Evolutionary conservation across 2,888 invertebrate genomes (phyloP).

Genomic region (Germaria angustata): DNA sequence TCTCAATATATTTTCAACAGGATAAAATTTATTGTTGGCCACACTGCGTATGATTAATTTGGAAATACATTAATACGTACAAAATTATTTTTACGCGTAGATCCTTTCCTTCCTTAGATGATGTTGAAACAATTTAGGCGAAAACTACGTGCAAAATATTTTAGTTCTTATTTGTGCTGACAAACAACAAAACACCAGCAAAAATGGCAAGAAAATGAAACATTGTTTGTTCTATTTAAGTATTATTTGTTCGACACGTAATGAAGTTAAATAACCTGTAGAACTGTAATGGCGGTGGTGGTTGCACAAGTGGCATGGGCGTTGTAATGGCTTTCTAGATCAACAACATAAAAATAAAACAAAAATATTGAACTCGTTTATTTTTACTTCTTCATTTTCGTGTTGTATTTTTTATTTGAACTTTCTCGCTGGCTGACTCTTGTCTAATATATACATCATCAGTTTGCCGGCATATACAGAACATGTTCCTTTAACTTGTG

Average conservation of each 20-base stretch:
- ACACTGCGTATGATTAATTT: conserved; percentile 32
- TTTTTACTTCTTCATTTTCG: not conserved
- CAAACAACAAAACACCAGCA: conserved; percentile 1
- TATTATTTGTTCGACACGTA: conserved; percentile 2
- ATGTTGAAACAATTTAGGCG: conserved; percentile 10
- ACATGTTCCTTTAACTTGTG: not conserved
- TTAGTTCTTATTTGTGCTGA: conserved; percentile 5
- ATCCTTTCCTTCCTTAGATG: not conserved
- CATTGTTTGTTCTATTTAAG: conserved; percentile 21
- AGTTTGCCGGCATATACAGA: not conserved
- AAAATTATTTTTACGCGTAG: not conserved
- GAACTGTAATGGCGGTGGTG: not conserved
- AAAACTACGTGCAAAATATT: conserved; percentile 51
- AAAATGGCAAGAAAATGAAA: not conserved
- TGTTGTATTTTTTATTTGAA: not conserved
- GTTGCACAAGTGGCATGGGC: not conserved
- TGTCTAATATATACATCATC: not conserved
- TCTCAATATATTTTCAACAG: too few relatives aligned
- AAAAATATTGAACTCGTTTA: conserved; percentile 40
- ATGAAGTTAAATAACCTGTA: not conserved
- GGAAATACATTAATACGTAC: not conserved
- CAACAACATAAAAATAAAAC: conserved; percentile 18
- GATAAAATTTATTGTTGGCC: too few relatives aligned
- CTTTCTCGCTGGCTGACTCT: conserved; percentile 1
- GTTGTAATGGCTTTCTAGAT: not conserved